A percentile compares a stretch with the other conserved stretches of the same genome.
Conservation (phyloP, 2,113 vertebrate species). For the Notiomystis cincta region DNA sequence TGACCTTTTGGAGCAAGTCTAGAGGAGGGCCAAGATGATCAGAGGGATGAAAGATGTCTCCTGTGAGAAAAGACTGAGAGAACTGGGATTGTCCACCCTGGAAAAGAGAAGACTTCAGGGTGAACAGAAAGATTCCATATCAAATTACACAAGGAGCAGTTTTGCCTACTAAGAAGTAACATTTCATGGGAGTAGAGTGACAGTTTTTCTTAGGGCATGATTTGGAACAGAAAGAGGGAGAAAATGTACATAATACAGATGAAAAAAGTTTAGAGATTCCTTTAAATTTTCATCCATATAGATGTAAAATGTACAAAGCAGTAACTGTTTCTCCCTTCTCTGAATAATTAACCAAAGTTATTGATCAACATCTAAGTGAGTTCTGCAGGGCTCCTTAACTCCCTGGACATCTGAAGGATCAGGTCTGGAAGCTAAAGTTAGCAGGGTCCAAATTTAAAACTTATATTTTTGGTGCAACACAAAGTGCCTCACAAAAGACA, state of each 20-base stretch:
- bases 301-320: accelerated
- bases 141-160: not conserved
- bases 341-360: not conserved
- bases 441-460: not conserved
- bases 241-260: not conserved
- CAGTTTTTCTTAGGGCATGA: not conserved
- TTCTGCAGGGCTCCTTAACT: not conserved
- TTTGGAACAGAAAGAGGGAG: not conserved
- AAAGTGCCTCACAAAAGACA: not conserved
- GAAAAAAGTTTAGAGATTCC: not conserved
- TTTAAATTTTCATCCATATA: not conserved
- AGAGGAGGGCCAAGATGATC: not conserved
- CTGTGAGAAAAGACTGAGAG: not conserved
- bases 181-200: not conserved
- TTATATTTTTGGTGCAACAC: not conserved
- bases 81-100: not conserved
- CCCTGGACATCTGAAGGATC: not conserved
- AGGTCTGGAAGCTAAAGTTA: not conserved
- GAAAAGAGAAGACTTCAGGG: not conserved
- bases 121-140: not conserved
- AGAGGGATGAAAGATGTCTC: not conserved
- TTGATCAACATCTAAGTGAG: not conserved
- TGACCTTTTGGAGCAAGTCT: not conserved
- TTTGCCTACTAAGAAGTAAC: not conserved
- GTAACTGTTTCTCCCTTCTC: not conserved